These are phyloP conservation scores for Rallus crepitans DNA, from an alignment of 2,797 vertebrate species.

Conservation along the genomic window DNA sequence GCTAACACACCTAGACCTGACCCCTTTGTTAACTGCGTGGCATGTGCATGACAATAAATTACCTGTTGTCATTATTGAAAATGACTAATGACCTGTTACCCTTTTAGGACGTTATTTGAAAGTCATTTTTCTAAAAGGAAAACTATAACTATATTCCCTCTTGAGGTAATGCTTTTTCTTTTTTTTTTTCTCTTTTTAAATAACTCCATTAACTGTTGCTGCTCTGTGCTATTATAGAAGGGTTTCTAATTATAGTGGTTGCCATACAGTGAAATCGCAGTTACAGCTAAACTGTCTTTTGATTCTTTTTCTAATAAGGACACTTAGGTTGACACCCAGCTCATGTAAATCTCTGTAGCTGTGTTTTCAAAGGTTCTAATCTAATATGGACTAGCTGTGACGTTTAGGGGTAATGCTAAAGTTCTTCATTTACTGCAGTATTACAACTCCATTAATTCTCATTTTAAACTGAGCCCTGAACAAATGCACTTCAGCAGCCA, in stretches of 20 bases:
- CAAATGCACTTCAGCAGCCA: constrained; percentile 43
- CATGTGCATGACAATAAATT: constrained; percentile 62
- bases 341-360: neutral
- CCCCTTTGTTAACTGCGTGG: constrained; percentile 43
- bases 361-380: neutral
- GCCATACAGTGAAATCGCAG: neutral
- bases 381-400: neutral
- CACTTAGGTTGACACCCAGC: neutral
- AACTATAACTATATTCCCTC: constrained; percentile 69
- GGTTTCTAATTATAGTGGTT: constrained; percentile 7
- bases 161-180: neutral
- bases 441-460: constrained; percentile 13
- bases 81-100: constrained; percentile 75
- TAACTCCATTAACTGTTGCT: constrained; percentile 26
- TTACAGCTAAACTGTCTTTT: neutral
- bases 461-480: constrained; percentile 34
- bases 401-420: neutral
- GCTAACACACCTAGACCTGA: constrained; percentile 44
- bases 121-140: constrained; percentile 77
- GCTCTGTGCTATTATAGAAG: neutral
- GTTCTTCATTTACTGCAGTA: constrained; percentile 20
- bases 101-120: constrained; percentile 80
- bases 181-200: neutral
- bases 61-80: constrained; percentile 74
- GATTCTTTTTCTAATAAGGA: neutral